These are phyloP conservation scores for Xestia rhomboidea DNA, from an alignment of 2,888 invertebrate species.

Conservation along the genomic window DNA sequence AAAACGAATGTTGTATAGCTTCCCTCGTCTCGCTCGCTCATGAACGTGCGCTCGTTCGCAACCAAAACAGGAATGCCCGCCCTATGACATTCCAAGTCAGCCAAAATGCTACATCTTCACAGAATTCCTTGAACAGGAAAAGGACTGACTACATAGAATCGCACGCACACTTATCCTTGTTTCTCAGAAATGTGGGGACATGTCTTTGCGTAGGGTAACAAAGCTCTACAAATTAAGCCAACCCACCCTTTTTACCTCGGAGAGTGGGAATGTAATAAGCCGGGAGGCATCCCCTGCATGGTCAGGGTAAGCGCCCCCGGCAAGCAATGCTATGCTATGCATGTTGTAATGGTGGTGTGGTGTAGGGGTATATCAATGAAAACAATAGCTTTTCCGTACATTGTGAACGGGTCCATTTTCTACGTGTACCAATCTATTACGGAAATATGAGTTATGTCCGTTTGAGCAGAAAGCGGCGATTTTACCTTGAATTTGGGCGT, in stretches of 20 bases:
- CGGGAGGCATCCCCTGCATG: constrained; percentile 26
- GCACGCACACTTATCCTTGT: constrained; percentile 25
- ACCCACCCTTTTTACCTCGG: constrained; percentile 35
- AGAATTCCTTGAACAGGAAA: constrained; percentile 8
- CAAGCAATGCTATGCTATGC: constrained; percentile 20
- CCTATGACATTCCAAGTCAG: neutral
- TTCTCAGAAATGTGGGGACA: constrained; percentile 44
- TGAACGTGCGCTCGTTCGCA: neutral
- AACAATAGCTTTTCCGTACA: neutral
- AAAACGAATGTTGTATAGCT: too few species aligned
- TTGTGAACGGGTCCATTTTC: neutral
- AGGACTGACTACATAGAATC: constrained; percentile 9
- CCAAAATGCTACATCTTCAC: neutral
- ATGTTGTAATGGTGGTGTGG: constrained; percentile 14
- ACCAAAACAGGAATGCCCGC: neutral
- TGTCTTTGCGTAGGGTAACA: constrained; percentile 28
- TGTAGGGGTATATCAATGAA: neutral
- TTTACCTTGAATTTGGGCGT: neutral
- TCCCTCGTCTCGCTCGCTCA: too few species aligned
- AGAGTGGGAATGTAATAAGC: constrained; percentile 57
- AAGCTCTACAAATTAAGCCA: constrained; percentile 50
- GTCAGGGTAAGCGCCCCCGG: constrained; percentile 3
- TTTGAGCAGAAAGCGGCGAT: neutral
- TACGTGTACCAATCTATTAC: neutral
- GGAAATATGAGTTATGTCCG: neutral